Evolutionary conservation across 2,113 vertebrate species (phyloP), one percentile per base, ranked within the genome.

Genomic region (Ovibos moschatus): DNA sequence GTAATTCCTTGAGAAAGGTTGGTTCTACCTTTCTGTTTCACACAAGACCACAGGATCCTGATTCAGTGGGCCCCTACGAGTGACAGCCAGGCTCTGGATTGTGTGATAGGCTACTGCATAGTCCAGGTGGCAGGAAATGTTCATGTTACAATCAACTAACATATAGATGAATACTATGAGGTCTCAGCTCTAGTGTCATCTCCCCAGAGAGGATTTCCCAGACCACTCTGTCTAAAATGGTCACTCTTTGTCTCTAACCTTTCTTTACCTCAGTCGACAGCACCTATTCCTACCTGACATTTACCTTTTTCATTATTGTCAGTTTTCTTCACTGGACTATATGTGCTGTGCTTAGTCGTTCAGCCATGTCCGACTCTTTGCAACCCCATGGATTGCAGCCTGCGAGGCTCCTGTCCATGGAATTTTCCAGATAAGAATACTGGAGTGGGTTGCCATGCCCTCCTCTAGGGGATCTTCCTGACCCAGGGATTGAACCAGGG

Each of bases 1-100:
- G 33, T 62, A 87, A 74, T 96, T 95, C 40, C 25, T 95, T 76
- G 74, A 85, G 53, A 96, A 92, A 89, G 10, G 1, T 93, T 96
- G 84, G 36, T 79, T 93, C 78, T 67, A 84, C 40, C 19, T 96
- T 93, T 78, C 19, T 21, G 64, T 96, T 96, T 83, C 27, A 93
- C 4, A 51, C 28, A 78, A 51, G 79, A 85, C 27, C 28, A 28
- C 28, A 92, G 50, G 93, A 64, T 96, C 47, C 79, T 95, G 79
- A 96, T 96, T 92, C 53, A 85, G 23, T 16, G 25, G 33, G 12
- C 5, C 7, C 53, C 40, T 96, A 74, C 83, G 96, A 67, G 78
- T 95, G 40, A 87, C 57, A 16, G 5, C 30, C 43, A 93, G 64
- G 57, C 40, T 86, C 45, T 21, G 27, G 16, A 14, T 94, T 93